Conservation (phyloP, 1,140 invertebrate genomes). For the Hypothenemus hampei region DNA sequence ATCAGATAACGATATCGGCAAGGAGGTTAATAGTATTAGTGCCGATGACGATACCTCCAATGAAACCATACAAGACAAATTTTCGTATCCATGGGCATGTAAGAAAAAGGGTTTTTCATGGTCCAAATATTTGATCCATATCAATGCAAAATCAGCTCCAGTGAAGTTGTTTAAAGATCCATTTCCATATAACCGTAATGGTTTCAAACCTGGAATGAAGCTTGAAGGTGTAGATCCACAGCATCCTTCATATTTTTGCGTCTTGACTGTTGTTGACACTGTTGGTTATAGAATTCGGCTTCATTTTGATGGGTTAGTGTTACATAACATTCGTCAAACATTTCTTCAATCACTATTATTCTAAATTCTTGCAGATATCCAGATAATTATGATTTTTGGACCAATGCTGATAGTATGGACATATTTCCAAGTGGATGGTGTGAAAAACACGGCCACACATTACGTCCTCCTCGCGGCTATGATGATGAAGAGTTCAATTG, state of each 20-base stretch:
- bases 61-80: slow-evolving; percentile 38
- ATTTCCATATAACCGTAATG: slow-evolving; percentile 65
- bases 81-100: slow-evolving; percentile 59
- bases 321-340: background rate
- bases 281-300: slow-evolving; percentile 77
- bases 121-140: slow-evolving; percentile 66
- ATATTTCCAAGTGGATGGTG: slow-evolving; percentile 95
- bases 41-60: slow-evolving; percentile 36
- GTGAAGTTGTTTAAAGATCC: slow-evolving; percentile 74
- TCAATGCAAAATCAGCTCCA: slow-evolving; percentile 68
- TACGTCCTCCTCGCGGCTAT: slow-evolving; percentile 72
- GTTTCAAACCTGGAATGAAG: slow-evolving; percentile 82
- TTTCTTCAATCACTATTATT: background rate
- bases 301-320: slow-evolving; percentile 80
- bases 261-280: slow-evolving; percentile 79
- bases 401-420: slow-evolving; percentile 83
- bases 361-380: slow-evolving; percentile 48
- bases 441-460: slow-evolving; percentile 67
- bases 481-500: slow-evolving; percentile 67
- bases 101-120: slow-evolving; percentile 69
- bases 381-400: slow-evolving; percentile 90
- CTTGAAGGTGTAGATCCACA: slow-evolving; percentile 91
- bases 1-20: slow-evolving; percentile 23
- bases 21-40: slow-evolving; percentile 19
- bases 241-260: slow-evolving; percentile 84